Percentiles rank a stretch among this genome's conserved stretches.
Evolutionary conservation across 2,888 invertebrate species (phyloP).

Genomic region (Drosophila limbata): DNA sequence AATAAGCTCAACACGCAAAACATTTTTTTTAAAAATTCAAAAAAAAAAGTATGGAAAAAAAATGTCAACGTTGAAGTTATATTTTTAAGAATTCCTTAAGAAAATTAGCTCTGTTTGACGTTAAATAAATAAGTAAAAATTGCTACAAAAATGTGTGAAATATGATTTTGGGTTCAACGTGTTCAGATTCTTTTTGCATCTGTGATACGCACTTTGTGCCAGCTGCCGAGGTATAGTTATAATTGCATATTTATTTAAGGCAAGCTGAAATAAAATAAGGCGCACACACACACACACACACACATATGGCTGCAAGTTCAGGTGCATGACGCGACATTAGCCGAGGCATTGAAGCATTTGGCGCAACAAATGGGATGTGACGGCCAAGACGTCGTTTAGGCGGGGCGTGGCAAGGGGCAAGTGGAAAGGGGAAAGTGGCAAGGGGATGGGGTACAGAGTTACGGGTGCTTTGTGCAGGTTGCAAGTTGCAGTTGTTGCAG

Average conservation of each 20-base stretch:
- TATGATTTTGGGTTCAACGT: neutral
- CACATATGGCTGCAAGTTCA: conserved; percentile 50
- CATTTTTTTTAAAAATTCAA: too few relatives aligned
- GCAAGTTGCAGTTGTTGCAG: conserved; percentile 12
- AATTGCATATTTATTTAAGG: conserved; percentile 34
- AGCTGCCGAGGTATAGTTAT: conserved; percentile 16
- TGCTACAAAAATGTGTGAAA: neutral
- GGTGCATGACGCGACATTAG: conserved; percentile 60
- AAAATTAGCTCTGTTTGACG: neutral
- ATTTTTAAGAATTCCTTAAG: too few relatives aligned
- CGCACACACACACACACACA: conserved; percentile 14
- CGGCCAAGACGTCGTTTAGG: conserved; percentile 33
- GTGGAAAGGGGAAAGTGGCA: neutral
- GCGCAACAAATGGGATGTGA: conserved; percentile 61
- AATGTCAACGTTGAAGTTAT: too few relatives aligned
- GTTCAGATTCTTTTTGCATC: neutral
- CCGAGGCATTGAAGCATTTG: conserved; percentile 65
- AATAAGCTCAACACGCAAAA: too few relatives aligned
- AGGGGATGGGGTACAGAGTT: neutral
- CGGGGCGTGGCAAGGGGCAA: neutral
- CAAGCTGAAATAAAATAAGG: conserved; percentile 32
- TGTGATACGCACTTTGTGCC: conserved; percentile 29
- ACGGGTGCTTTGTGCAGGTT: conserved; percentile 3
- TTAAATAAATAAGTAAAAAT: too few relatives aligned
- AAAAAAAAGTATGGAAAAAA: too few relatives aligned